Base-by-base conservation (phyloP, 2,113 vertebrate species). In the Meriones unguiculatus region DNA sequence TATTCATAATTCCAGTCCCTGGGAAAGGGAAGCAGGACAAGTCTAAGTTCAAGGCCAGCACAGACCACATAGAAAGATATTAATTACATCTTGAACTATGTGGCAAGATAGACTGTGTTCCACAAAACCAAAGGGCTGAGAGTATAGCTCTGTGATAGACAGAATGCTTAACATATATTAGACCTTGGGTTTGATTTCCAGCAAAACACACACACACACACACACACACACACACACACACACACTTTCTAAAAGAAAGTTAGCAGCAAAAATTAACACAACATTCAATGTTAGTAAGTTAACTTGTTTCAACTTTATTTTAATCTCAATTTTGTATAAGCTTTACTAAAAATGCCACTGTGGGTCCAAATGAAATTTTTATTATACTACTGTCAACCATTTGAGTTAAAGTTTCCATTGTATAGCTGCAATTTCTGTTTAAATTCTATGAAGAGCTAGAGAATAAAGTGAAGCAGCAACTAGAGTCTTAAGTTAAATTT, bases 401-500 rank as follows among this genome's bases (percentile, higher is more conserved):
- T 94, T 90, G 35, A 62, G 32, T 93, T 80, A 11, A 94, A 62
- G 73, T n/a, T 54, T 78, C 92, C 28, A 50, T 70, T 89, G 22
- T 12, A 89, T 84, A 92, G 75, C 13, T 20, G 14, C 38, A 59
- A 88, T 77, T 97, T 93, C 38, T 86, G 41, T 41, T 93, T 95
- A 95, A 90, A 93, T 78, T 94, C 18, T 62, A 32, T 22, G 2
- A 64, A 67, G 62, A 92, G 15, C 89, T 90, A 41, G 35, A 65
- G 54, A 80, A 97, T 85, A 41, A 92, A 97, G 77, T 85, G 50
- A 92, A 32, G 32, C 13, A 94, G 62, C 86, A 93, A 78, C 35
- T 95, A 7, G 73, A 88, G 62, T 93, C 84, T 95, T 64, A 87
- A 64, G 84, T 88, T 90, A 90, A 93, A 97, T 94, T 97, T 38